Base-by-base conservation (phyloP, 2,113 vertebrate species). In the Tichodroma muraria region DNA sequence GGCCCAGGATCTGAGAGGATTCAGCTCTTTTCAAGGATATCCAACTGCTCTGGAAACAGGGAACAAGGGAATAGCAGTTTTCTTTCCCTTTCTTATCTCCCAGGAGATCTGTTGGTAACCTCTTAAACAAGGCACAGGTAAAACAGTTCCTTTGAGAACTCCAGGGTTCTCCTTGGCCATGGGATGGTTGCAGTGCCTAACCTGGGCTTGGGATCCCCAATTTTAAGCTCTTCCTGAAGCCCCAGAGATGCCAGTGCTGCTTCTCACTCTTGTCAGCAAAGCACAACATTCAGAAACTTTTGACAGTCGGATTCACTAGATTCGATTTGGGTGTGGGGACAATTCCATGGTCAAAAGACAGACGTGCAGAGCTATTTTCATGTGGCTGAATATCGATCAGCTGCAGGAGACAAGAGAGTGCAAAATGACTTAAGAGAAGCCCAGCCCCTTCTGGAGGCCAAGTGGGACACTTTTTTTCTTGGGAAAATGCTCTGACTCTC, bases 121-220 rank as follows among this genome's bases (percentile, higher is more conserved):
- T 44, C 30, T 33, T 31, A 1, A n/a, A 50, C 5, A 79, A 69
- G 2, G 28, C 17, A 6, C 31, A 11, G 2, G 4, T 9, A 11
- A 42, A 81, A 49, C 0, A 1, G 8, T 10, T 40, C 15, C 16
- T 66, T 49, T 63, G 82, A 31, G 47, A 75, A 4, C 4, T 28
- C 61, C 65, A 75, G 3, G 5, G 40, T 23, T 71, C 25, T 2
- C 2, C 35, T 66, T 17, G 52, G 2, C 24, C 4, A 73, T 16
- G 35, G 9, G 65, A 23, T 70, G 40, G 40, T 44, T 27, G 7
- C 60, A 61, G 19, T 17, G 13, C 37, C 59, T 27, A 28, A 44
- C 1, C 0, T 15, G 11, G 13, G 11, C n/a, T 73, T 42, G 13
- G 9, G 8, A 49, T 37, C 6, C 5, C 68, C 0, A 2, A 21